phyloP scores from a whole-genome alignment of 2,113 vertebrate species.

The Mirounga angustirostris region DNA sequence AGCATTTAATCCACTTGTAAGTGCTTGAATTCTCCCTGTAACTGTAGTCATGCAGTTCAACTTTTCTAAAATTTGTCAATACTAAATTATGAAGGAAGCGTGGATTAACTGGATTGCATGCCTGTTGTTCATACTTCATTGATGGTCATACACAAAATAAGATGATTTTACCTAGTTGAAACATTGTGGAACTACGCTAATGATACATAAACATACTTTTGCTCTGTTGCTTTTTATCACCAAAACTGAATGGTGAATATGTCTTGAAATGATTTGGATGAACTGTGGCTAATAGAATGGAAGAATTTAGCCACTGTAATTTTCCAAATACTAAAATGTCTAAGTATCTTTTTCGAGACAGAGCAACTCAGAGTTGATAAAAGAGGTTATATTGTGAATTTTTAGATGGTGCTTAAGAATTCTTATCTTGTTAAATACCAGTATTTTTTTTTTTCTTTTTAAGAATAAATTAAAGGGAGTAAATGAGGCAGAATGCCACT shows the following conservation, averaged over 20 bases:
- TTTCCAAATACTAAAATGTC: constrained; percentile 54
- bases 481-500: constrained; percentile 56
- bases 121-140: constrained; percentile 55
- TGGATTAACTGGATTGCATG: constrained; percentile 57
- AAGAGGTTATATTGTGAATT: neutral
- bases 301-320: constrained; percentile 46
- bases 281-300: neutral
- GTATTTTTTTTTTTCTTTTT: constrained; percentile 64
- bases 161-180: constrained; percentile 68
- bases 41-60: neutral
- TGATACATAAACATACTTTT: constrained; percentile 23
- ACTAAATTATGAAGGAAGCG: constrained; percentile 41
- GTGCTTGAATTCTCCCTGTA: neutral
- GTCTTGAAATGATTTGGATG: constrained; percentile 48
- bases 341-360: neutral
- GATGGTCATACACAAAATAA: constrained; percentile 43
- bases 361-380: constrained; percentile 38
- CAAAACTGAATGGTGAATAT: constrained; percentile 73
- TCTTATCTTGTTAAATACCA: constrained; percentile 58
- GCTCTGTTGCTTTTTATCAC: constrained; percentile 72
- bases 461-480: constrained; percentile 66
- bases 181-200: constrained; percentile 53
- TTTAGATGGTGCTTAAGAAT: constrained; percentile 64
- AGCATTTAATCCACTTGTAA: neutral
- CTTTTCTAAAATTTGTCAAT: constrained; percentile 72